Evolutionary conservation across 2,888 invertebrate genomes (phyloP), one percentile per base, ranked within the genome.

Genomic region (Campoplex capitator): DNA sequence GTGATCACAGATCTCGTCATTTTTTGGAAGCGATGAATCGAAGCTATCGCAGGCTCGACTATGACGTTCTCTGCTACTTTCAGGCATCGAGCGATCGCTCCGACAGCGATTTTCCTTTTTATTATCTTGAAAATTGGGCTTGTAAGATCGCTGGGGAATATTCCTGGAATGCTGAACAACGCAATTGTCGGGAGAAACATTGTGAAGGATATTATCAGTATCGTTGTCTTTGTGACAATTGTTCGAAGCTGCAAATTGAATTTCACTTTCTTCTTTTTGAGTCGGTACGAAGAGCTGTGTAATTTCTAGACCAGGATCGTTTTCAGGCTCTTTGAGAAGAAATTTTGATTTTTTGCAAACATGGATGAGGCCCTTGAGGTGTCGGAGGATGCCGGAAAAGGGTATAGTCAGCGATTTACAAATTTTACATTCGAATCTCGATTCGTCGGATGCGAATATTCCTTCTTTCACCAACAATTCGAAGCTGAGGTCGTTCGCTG

Each of bases 381-480:
- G 76, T 9, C 62, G 76, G 13, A 18, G 32, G 8, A 18, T 28
- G 18, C 32, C 32, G 8, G 18, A 45, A 28, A 65, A 6, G 9
- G 13, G 9, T 0, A 76, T 62, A 0, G 32, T 62, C 28, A 9
- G n/a, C 3, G 3, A 16, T 45, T 32, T 28, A 28, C 76, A 76
- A 9, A 76, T 9, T 45, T 45, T 65, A 32, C 76, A 76, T 28
- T 48, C 62, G 2, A 76, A 23, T 9, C 7, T 48, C 6, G 4
- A 32, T 23, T 62, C n/a, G 32, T 38, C 38, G 4, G 16, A 45
- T 8, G 76, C 76, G 9, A 76, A 18, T 0, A 76, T 42, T 38
- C 76, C 76, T 62, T 76, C 76, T 28, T 62, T 62, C 6, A 76
- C 76, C 18, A 76, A 28, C 2, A 65, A 9, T 28, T 76, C 45